Conservation (phyloP, 2,888 invertebrate genomes). For the Heliothis peltigera region DNA sequence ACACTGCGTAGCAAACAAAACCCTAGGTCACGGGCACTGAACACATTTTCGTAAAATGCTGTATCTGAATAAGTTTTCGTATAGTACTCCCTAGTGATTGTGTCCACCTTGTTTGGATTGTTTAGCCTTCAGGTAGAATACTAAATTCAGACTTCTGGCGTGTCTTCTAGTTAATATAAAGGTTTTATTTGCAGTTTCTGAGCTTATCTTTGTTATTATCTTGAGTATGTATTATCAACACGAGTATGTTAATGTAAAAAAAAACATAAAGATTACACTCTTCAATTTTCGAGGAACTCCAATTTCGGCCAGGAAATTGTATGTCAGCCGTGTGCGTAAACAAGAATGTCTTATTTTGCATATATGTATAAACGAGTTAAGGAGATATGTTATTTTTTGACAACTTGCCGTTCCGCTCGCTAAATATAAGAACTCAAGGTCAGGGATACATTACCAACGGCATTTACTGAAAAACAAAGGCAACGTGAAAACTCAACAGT, state of each 20-base stretch:
- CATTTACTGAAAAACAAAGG: constrained; percentile 67
- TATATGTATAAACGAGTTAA: constrained; percentile 17
- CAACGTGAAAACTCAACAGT: constrained; percentile 66
- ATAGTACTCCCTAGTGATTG: constrained; percentile 65
- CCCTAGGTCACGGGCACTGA: constrained; percentile 85
- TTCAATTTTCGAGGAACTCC: constrained; percentile 16
- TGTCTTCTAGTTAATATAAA: constrained; percentile 27
- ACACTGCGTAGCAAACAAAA: constrained; percentile 83
- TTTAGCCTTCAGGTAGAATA: constrained; percentile 69
- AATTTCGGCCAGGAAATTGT: constrained; percentile 15
- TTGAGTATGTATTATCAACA: constrained; percentile 13
- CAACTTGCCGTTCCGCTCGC: constrained; percentile 53
- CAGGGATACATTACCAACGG: constrained; percentile 64
- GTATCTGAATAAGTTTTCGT: constrained; percentile 66
- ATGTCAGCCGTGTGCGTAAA: constrained; percentile 8
- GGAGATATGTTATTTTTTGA: constrained; percentile 30
- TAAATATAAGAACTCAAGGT: constrained; percentile 67
- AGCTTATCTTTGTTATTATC: constrained; percentile 18
- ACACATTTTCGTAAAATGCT: constrained; percentile 80
- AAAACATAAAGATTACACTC: constrained; percentile 8
- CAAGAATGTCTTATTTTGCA: constrained; percentile 27
- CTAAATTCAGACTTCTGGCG: constrained; percentile 52
- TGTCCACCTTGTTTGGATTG: constrained; percentile 63
- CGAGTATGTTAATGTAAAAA: too few relatives aligned
- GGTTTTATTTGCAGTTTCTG: constrained; percentile 8